phyloP scores from a whole-genome alignment of 64 coral and sea anemone genomes.

The Pocillopora damicornis region DNA sequence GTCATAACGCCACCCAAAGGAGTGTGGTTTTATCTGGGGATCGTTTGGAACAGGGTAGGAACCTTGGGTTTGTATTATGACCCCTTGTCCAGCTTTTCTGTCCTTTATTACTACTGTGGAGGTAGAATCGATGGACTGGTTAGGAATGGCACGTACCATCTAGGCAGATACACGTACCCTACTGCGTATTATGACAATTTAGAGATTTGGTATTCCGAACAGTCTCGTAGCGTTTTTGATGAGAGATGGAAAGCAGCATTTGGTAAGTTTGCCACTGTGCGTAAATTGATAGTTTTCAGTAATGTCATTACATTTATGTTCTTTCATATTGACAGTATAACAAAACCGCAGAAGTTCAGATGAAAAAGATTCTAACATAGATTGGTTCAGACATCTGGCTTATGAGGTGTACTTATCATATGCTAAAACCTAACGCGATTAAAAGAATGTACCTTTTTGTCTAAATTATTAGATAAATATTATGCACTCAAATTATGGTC shows the following conservation, averaged over 20 bases:
- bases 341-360: too few relatives aligned
- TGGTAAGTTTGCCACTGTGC: background rate
- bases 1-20: background rate
- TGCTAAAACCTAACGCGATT: too few relatives aligned
- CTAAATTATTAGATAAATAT: too few relatives aligned
- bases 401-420: too few relatives aligned
- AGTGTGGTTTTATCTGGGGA: slow-evolving; percentile 7
- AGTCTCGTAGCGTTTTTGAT: background rate
- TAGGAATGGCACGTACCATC: background rate
- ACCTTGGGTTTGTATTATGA: background rate
- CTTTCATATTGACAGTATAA: too few relatives aligned
- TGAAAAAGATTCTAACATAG: too few relatives aligned
- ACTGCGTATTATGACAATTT: slow-evolving; percentile 25
- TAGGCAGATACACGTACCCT: slow-evolving; percentile 15
- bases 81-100: too few relatives aligned
- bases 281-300: background rate
- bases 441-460: too few relatives aligned
- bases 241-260: background rate
- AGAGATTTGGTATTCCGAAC: slow-evolving; percentile 14
- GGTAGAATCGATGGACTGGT: background rate
- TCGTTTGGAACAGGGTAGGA: slow-evolving; percentile 13
- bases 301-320: background rate
- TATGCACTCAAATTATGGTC: too few relatives aligned
- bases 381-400: too few relatives aligned
- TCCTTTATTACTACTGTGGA: background rate